Percentiles rank a stretch among this genome's conserved stretches.
phyloP scores from a whole-genome alignment of 2,888 invertebrate genomes.

The Leptarthrus brevirostris region DNA sequence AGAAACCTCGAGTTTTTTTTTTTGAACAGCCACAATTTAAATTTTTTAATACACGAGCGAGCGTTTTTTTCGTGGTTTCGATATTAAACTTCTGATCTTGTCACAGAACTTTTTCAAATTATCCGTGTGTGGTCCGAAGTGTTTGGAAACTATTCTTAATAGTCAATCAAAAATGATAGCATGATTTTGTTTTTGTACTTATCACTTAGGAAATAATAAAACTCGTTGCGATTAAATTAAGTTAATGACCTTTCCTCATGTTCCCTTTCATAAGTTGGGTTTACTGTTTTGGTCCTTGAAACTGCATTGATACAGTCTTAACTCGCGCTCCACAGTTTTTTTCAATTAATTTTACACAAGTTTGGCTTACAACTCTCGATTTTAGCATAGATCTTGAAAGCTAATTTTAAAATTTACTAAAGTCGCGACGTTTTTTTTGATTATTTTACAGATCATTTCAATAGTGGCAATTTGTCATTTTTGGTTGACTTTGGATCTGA shows the following conservation, averaged over 20 bases:
- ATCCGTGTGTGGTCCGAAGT: conserved; percentile 27
- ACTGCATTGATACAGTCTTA: no score
- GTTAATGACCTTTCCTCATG: conserved; percentile 22
- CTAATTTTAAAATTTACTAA: no score
- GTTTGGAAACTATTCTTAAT: background rate
- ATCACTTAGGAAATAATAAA: background rate
- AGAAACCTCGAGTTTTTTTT: background rate
- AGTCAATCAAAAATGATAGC: conserved; percentile 15
- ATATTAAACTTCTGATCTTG: background rate
- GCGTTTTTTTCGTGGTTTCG: background rate
- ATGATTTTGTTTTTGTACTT: background rate
- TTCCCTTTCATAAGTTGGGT: conserved; percentile 1
- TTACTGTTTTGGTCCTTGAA: conserved; percentile 15
- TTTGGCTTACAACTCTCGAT: no score
- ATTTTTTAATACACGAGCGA: no score
- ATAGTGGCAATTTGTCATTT: conserved; percentile 5
- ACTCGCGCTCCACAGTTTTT: no score
- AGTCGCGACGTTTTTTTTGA: no score
- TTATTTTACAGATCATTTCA: conserved; percentile 2
- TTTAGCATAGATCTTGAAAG: no score
- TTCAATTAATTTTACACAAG: no score
- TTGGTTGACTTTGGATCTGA: conserved; percentile 12
- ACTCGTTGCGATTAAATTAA: conserved; percentile 1
- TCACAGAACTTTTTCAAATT: conserved; percentile 1
- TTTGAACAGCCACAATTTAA: background rate